Conservation (phyloP, 1,140 invertebrate genomes). For the Oscheius sp. region DNA sequence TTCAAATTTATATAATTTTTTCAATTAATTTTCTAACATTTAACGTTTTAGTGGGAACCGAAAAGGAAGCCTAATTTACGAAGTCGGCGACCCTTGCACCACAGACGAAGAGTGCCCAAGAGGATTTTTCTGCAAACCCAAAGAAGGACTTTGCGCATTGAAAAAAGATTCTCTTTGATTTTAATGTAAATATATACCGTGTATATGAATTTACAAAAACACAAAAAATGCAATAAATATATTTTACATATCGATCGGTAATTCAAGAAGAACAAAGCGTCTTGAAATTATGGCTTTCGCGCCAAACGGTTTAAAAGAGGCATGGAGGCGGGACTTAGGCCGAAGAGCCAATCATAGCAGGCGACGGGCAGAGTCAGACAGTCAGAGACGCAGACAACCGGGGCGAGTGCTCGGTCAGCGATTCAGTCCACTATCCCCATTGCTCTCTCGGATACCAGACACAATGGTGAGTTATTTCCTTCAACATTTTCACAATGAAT, state of each 20-base stretch:
- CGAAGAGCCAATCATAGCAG: neutral
- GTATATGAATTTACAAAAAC: too few species aligned
- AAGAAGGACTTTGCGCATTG: neutral
- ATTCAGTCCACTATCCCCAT: neutral
- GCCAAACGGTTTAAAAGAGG: too few species aligned
- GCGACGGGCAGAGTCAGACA: neutral
- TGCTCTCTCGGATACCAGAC: neutral
- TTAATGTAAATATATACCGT: too few species aligned
- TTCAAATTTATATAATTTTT: neutral
- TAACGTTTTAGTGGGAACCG: conserved; percentile 25
- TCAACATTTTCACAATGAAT: too few species aligned
- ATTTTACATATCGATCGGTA: too few species aligned
- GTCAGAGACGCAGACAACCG: conserved; percentile 6
- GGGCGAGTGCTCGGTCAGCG: conserved; percentile 7
- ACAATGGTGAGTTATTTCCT: conserved; percentile 6
- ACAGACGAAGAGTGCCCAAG: conserved; percentile 16
- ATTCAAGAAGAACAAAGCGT: too few species aligned
- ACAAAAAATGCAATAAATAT: too few species aligned
- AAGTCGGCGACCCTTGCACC: conserved; percentile 17
- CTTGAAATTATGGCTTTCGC: too few species aligned
- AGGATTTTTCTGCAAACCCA: conserved; percentile 6
- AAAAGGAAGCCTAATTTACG: conserved; percentile 24
- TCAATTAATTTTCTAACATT: conserved; percentile 5
- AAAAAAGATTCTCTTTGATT: neutral
- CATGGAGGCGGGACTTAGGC: too few species aligned